Evolutionary conservation across 1,140 invertebrate genomes (phyloP), one percentile per base, ranked within the genome.

Genomic region (Drosophila malerkotliana): DNA sequence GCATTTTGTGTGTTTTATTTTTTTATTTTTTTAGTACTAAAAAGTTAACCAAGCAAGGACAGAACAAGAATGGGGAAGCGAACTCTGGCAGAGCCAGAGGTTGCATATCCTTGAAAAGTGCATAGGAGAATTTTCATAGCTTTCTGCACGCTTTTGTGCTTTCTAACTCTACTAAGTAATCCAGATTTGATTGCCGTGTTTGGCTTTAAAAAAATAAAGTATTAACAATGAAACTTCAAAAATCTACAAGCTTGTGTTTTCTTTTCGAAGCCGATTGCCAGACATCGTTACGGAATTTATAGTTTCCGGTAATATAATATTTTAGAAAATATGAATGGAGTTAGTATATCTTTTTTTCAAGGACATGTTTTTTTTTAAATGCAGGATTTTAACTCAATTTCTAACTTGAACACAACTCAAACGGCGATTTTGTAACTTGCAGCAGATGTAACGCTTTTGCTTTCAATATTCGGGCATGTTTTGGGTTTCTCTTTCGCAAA

Each of bases 1-100:
- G 45, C 30, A 45, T 58, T 39, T 41, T 28, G 12, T 63, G 44
- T 48, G 21, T 49, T 44, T 44, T 7, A 7, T 44, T 8, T 44
- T 44, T 44, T 3, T 47, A 24, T 69, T 15, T 61, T 21, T 62
- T 72, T 72, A 71, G 53, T 67, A 55, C 58, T 34, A 34, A 57
- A 74, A 64, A 62, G 74, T 49, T 57, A 74, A 52, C 55, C 57
- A 63, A 57, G 79, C 49, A 34, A 57, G 44, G 18, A 57, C 34
- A 53, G 49, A 69, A 54, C 21, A 53, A 21, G 51, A 41, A 53
- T 44, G 67, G 34, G 59, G 34, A 53, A 44, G 55, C 69, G 37
- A 66, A 45, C 72, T 59, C 52, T 63, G 72, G 72, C 81, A 37
- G 14, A 34, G 77, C 80, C 57, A 80, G 73, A 73, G 81, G 56